Evolutionary conservation across 1,140 invertebrate genomes (phyloP), one percentile per base, ranked within the genome.

Genomic region (Drosophila tani): DNA sequence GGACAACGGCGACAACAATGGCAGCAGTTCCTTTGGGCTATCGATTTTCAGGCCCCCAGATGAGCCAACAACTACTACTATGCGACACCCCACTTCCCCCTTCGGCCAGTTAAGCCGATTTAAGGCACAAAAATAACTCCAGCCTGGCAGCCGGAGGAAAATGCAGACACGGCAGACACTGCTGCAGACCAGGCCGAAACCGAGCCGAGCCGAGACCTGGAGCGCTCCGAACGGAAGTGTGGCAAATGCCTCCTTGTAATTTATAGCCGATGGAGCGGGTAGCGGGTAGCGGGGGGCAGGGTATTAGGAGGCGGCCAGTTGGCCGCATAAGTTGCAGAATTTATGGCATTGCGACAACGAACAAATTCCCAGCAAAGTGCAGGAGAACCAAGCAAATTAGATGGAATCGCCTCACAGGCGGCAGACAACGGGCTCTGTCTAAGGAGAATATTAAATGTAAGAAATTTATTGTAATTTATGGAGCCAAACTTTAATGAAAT

Each of bases 201-300:
- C 46, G 45, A 63, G 49, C 27, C 51, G 55, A 21, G 35, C 29
- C 29, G 29, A 32, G 49, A 51, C 62, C 60, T 32, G 57, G 40
- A 65, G 75, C 49, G 56, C 29, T 38, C 35, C 65, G 53, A 58
- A 57, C 81, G 85, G 85, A 90, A 88, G 78, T 90, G 85, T 88
- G 84, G 84, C 84, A 81, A 88, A 90, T 88, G 81, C 77, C 75
- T 70, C 84, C 73, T 87, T 85, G 81, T 90, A 88, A 88, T 88
- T 88, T 88, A 88, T 90, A 74, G 75, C 79, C 67, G n/a, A 21
- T 29, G 24, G 51, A 43, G 21, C 46, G 62, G 66, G 29, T 24
- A 24, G 21, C 21, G 21, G 21, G 21, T 27, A 24, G 11, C 35
- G 46, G 19, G 14, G n/a, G 11, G 3, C 7, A 11, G 38, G 55